A percentile compares a stretch with the other conserved stretches of the same genome.
These are phyloP conservation scores for Zophobas morio DNA, from an alignment of 1,140 invertebrate species.

Conservation along the genomic window DNA sequence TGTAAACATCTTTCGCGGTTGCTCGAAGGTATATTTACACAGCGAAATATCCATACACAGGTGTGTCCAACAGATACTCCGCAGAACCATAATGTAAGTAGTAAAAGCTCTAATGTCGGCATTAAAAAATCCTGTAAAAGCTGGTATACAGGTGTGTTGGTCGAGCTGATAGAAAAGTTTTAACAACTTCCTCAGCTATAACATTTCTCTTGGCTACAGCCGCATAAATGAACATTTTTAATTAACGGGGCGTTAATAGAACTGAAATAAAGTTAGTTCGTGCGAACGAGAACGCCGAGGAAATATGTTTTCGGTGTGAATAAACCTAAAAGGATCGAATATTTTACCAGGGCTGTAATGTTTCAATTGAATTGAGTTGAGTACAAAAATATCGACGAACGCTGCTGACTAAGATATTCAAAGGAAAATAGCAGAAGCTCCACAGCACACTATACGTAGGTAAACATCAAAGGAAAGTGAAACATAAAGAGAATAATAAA, in stretches of 20 bases:
- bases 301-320: background rate
- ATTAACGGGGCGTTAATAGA: background rate
- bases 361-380: conserved; percentile 46
- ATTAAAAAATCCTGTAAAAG: conserved; percentile 41
- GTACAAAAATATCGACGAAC: conserved; percentile 36
- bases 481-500: conserved; percentile 62
- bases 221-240: no score
- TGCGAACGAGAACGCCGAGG: background rate
- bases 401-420: conserved; percentile 52
- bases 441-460: conserved; percentile 49
- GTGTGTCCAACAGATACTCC: conserved; percentile 30
- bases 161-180: conserved; percentile 34
- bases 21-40: conserved; percentile 23
- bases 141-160: conserved; percentile 42
- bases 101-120: conserved; percentile 41
- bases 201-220: background rate
- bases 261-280: background rate
- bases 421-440: conserved; percentile 46
- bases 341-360: conserved; percentile 16
- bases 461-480: conserved; percentile 58
- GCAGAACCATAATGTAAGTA: conserved; percentile 5
- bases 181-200: conserved; percentile 37
- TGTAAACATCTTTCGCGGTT: conserved; percentile 16
- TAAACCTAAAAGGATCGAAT: conserved; percentile 9
- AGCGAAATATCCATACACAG: conserved; percentile 41